Evolutionary conservation across 2,888 invertebrate genomes (phyloP).

Genomic region (Perithous albicinctus): DNA sequence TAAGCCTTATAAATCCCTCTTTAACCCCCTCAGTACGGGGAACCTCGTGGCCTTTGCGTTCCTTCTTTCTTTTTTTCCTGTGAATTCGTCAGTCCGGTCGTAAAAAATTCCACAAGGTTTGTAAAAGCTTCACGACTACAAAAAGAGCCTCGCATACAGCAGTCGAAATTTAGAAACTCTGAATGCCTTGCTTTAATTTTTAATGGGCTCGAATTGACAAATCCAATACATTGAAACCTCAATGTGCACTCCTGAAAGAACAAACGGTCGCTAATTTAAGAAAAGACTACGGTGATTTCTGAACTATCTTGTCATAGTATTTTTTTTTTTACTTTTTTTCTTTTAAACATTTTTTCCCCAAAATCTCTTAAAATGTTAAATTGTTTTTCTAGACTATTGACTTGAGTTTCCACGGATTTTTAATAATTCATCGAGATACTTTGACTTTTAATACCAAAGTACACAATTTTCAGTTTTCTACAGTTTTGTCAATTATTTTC

Average conservation of each 20-base stretch:
- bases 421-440: no score
- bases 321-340: no score
- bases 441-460: no score
- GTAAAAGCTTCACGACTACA: not conserved
- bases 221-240: not conserved
- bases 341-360: no score
- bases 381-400: no score
- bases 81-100: not conserved
- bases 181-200: not conserved
- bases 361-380: no score
- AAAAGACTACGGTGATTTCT: no score
- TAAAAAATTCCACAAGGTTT: constrained; percentile 11
- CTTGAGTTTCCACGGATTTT: no score
- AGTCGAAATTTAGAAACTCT: not conserved
- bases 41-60: constrained; percentile 3
- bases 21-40: not conserved
- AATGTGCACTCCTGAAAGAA: not conserved
- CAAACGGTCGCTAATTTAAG: not conserved
- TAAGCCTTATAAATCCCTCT: not conserved
- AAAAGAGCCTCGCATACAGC: not conserved
- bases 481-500: no score
- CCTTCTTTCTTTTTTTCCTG: not conserved
- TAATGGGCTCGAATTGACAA: not conserved
- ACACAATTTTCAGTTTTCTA: no score
- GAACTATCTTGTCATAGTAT: no score